Evolutionary conservation across 2,888 invertebrate species (phyloP), one percentile per base, ranked within the genome.

Genomic region (Sarcophaga subvicina): DNA sequence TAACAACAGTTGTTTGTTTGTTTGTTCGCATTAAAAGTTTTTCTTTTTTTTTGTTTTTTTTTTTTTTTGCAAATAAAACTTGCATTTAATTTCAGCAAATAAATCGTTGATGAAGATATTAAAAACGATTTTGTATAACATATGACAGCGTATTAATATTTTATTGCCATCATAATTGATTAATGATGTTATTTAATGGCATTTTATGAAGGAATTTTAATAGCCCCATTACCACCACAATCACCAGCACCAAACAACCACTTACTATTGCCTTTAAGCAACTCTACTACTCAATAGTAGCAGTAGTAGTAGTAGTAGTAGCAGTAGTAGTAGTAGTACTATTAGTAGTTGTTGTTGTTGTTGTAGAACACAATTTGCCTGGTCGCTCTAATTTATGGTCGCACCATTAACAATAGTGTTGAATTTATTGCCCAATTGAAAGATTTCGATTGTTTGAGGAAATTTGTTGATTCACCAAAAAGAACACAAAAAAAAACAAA

Each of bases 371-470:
- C 71, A 83, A 83, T 77, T 77, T 72, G 60, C 62, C 66, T 37
- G 37, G 27, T 37, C 8, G 77, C 5, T 60, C 49, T 83, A 73
- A 83, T 67, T 78, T 54, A 78, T 78, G 17, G 59, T 60, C 64
- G 10, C 77, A 83, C 72, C 77, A 83, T 77, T 83, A 77, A 64
- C 60, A 67, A 83, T 20, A 67, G 72, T 78, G 66, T 67, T 20
- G 25, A 72, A 78, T 83, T 83, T 83, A 73, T 83, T 67, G 54
- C 72, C 72, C 78, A 63, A 77, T 71, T 78, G 20, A 14, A 59
- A 25, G 27, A 77, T 60, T 60, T 77, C 77, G 17, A 45, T 66
- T 60, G 45, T 73, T 75, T 47, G 62, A 73, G 69, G 27, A 62
- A 49, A 67, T 80, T 73, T 80, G 80, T 73, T 80, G 73, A 72